Evolutionary conservation across 2,888 invertebrate species (phyloP).

Genomic region (Pterostichus madidus): DNA sequence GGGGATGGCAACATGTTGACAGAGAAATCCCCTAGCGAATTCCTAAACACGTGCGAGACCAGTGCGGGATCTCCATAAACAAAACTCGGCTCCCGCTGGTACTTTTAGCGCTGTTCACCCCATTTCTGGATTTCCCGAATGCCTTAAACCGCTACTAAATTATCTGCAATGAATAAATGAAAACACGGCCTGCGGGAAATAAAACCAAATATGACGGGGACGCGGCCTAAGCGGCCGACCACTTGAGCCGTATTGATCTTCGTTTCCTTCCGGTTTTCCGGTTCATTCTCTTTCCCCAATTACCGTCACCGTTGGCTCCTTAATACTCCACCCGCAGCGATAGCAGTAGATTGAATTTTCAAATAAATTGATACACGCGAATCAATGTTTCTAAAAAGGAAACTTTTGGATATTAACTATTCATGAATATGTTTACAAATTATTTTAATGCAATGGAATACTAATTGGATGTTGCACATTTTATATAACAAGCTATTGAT

Average conservation of each 20-base stretch:
- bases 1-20: constrained; percentile 61
- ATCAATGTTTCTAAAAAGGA: neutral
- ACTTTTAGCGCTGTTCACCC: constrained; percentile 66
- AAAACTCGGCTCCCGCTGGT: constrained; percentile 61
- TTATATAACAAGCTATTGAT: too few relatives aligned
- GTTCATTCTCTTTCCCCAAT: constrained; percentile 13
- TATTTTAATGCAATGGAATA: neutral
- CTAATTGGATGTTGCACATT: too few relatives aligned
- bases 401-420: constrained; percentile 3
- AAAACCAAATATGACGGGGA: constrained; percentile 62
- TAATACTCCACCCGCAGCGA: neutral
- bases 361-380: constrained; percentile 13
- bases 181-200: constrained; percentile 71
- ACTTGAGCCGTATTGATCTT: constrained; percentile 57
- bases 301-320: constrained; percentile 6
- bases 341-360: constrained; percentile 10
- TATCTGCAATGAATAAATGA: constrained; percentile 74
- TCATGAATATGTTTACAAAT: constrained; percentile 19
- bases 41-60: constrained; percentile 38
- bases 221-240: constrained; percentile 16
- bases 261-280: constrained; percentile 30
- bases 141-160: constrained; percentile 73
- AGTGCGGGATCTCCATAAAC: constrained; percentile 62
- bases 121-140: constrained; percentile 72
- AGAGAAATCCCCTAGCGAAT: constrained; percentile 45